A percentile compares a stretch with the other conserved stretches of the same genome.
These are phyloP conservation scores for Sorex araneus DNA, from an alignment of 2,113 vertebrate genomes.

Conservation along the genomic window DNA sequence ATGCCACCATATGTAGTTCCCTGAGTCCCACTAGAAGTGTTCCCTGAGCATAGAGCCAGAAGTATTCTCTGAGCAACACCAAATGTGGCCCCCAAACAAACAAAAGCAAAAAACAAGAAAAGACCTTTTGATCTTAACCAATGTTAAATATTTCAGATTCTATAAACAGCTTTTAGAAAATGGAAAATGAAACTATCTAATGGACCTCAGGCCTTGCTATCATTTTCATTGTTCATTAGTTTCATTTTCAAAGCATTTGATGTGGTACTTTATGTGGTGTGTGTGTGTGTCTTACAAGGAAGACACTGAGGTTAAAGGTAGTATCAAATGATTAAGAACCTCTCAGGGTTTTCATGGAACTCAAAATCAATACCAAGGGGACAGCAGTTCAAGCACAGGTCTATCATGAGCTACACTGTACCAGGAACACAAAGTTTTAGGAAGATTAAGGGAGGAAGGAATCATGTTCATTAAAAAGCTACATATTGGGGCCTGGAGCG, in stretches of 20 bases:
- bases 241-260: conserved; percentile 22
- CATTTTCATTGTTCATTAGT: not conserved
- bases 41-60: no score
- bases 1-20: no score
- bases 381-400: not conserved
- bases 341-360: not conserved
- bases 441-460: not conserved
- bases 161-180: no score
- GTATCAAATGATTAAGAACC: conserved; percentile 40
- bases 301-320: not conserved
- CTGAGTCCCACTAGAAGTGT: no score
- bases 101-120: no score
- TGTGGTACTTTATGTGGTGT: not conserved
- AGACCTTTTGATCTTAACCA: not conserved
- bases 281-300: not conserved
- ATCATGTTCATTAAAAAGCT: not conserved
- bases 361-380: conserved; percentile 30
- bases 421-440: not conserved
- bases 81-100: no score
- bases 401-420: not conserved
- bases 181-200: not conserved
- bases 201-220: not conserved
- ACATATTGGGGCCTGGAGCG: no score
- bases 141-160: no score
- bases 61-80: no score